Evolutionary conservation across 2,888 invertebrate genomes (phyloP).

Genomic region (Harpalus rufipes): DNA sequence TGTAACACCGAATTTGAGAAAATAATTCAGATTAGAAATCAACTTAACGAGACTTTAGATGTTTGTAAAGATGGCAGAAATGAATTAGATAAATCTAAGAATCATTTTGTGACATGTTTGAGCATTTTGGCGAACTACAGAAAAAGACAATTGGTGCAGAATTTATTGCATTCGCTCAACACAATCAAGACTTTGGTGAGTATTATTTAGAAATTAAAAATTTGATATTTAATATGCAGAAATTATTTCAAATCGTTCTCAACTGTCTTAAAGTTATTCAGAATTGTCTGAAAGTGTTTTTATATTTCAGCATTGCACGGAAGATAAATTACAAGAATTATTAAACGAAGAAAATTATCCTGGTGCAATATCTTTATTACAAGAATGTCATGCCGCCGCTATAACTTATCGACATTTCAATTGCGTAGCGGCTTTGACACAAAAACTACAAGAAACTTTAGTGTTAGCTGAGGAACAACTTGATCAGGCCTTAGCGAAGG

Average conservation of each 20-base stretch:
- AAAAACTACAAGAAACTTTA: conserved; percentile 93
- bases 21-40: conserved; percentile 85
- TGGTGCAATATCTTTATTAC: conserved; percentile 92
- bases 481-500: conserved; percentile 90
- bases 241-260: no score
- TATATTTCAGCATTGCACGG: conserved; percentile 90
- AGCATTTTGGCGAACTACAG: conserved; percentile 94
- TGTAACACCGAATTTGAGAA: conserved; percentile 92
- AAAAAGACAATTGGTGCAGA: conserved; percentile 90
- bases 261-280: no score
- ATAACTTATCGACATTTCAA: conserved; percentile 91
- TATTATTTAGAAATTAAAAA: no score
- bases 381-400: conserved; percentile 93
- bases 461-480: conserved; percentile 94
- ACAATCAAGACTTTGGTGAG: conserved; percentile 89
- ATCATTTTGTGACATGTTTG: conserved; percentile 91
- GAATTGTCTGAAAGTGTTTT: no score
- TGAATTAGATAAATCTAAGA: conserved; percentile 87
- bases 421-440: conserved; percentile 93
- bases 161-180: conserved; percentile 87
- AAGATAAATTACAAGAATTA: conserved; percentile 89
- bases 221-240: no score
- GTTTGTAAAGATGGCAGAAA: conserved; percentile 86
- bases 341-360: conserved; percentile 92
- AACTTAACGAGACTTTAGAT: conserved; percentile 84